Base-by-base conservation (phyloP, 1,140 invertebrate species). In the Onthophagus taurus region DNA sequence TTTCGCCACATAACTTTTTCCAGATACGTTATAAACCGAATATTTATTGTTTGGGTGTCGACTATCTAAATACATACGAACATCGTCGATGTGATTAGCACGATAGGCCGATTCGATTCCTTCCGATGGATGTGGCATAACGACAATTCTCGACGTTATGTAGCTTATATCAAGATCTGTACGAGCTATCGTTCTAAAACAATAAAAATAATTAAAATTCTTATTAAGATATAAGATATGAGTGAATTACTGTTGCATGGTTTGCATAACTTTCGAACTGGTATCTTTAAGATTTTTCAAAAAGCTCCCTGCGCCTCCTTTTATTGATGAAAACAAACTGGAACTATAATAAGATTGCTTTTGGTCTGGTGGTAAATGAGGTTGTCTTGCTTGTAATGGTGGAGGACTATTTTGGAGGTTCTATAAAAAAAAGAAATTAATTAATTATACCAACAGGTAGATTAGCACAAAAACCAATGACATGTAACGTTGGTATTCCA, bases 251-350 rank as follows among this genome's bases (percentile, higher is more conserved):
- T 91, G 88, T 62, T 93, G 90, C 34, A 97, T 89, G 19, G 90
- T 88, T 60, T 95, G 89, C 80, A 97, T 94, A 11, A 97, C 89
- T 76, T 94, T 95, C 12, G 81, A 85, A 5, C 92, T 95, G 1
- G 92, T 95, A 59, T 97, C 94, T 64, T 94, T 95, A 11, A 97
- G 71, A 62, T 96, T 96, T 53, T 93, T 93, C 30, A 97, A 70
- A 51, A 92, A 81, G 56, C 78, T 89, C 12, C 85, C 87, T 21
- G 87, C 85, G 31, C 85, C 86, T 18, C 86, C 87, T 55, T 77
- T 80, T 3, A 91, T 69, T 0, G 85, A 86, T 8, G 85, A 89
- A 56, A 91, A 86, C 9, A 90, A 59, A 19, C 85, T 80, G 30
- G 17, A 24, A 29, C 45, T 39, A n/a, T 31, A 24, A n/a, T n/a